Base-by-base conservation (phyloP, 2,888 invertebrate species). In the Rhodophaea formosa region DNA sequence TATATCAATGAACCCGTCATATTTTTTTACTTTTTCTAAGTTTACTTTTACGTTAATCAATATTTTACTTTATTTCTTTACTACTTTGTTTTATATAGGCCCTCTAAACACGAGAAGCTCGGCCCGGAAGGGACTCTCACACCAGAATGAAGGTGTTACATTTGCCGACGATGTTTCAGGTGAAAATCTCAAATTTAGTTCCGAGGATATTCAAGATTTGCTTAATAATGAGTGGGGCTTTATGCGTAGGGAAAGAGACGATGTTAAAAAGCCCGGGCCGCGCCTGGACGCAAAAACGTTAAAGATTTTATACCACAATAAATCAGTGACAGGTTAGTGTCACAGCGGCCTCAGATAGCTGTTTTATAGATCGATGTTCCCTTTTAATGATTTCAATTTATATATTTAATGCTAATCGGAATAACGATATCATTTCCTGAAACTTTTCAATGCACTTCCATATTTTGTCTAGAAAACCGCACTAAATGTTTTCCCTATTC, bases 191-290 rank as follows among this genome's bases (percentile, higher is more conserved):
- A 84, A 87, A 80, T 83, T 86, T 80, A 83, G 82, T 84, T 82
- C 82, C 72, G 86, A 83, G 74, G 92, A 93, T 74, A 88, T 94
- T 65, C 92, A 92, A 77, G 92, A 93, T 76, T 87, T 93, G 66
- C 80, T 95, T 78, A 93, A 93, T 80, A 93, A 91, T 77, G 94
- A 94, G 88, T 92, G 94, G 86, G 97, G 96, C 63, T 98, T 97
- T 91, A 95, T 96, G 72, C 93, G 97, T 73, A 95, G 95, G 71
- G 97, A 97, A 92, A 93, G 98, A 74, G 93, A 97, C 66, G 97
- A 98, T 88, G 97, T 97, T 54, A 98, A 98, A 91, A 98, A 98
- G 89, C 97, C 98, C n/a, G 97, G 97, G 59, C 97, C 98, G 53
- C 94, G 94, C 60, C 94, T 95, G 85, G 93, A 94, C 75, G 93